phyloP scores from a whole-genome alignment of 2,113 vertebrate genomes.

The Corythaixoides concolor region DNA sequence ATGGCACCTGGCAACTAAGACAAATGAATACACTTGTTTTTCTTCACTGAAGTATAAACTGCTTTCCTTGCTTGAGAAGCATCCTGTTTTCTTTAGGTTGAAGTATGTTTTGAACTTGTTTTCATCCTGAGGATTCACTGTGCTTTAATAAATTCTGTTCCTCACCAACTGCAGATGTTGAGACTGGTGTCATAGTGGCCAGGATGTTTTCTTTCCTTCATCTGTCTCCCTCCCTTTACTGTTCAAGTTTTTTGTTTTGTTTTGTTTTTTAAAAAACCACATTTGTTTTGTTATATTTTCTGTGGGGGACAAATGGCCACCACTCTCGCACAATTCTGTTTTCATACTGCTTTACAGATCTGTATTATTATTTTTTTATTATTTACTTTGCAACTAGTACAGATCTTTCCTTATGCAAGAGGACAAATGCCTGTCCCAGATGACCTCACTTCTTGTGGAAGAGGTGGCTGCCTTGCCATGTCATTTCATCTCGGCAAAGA shows the following conservation, averaged over 20 bases:
- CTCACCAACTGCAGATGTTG: constrained; percentile 24
- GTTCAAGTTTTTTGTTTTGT: neutral
- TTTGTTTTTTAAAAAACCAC: accelerated
- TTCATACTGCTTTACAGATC: neutral
- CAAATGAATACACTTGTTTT: constrained; percentile 5
- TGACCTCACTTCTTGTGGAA: neutral
- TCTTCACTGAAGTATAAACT: neutral
- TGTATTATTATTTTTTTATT: neutral
- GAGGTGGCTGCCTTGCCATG: neutral
- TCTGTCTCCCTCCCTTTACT: neutral
- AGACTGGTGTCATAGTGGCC: neutral
- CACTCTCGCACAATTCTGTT: neutral
- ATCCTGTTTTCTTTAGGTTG: constrained; percentile 46
- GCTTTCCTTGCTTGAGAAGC: constrained; percentile 33
- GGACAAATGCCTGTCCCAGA: neutral
- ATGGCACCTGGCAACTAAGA: neutral
- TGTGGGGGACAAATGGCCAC: neutral
- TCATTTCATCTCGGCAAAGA: neutral
- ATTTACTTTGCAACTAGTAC: neutral
- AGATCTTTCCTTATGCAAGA: neutral
- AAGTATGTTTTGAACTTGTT: constrained; percentile 34
- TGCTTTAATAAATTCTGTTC: constrained; percentile 21
- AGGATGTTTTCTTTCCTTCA: constrained; percentile 47
- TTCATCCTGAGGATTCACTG: constrained; percentile 33
- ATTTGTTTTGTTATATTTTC: neutral